Conservation (phyloP, 2,113 vertebrate genomes). For the Pica pica region DNA sequence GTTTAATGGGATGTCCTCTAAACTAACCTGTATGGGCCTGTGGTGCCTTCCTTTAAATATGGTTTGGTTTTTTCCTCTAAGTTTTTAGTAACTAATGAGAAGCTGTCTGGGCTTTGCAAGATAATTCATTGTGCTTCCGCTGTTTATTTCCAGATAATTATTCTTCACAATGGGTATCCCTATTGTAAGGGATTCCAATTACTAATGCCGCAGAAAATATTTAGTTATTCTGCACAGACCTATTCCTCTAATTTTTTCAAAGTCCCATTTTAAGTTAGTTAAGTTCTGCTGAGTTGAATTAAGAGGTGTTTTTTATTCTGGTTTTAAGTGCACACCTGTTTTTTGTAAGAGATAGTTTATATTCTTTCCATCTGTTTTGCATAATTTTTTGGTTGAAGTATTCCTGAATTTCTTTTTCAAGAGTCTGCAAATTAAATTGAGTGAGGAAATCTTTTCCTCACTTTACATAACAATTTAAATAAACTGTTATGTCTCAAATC, state of each 20-base stretch:
- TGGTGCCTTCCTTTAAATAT: neutral
- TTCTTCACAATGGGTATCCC: neutral
- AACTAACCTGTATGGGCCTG: neutral
- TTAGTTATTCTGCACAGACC: neutral
- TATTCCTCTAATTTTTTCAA: neutral
- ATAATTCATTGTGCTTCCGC: neutral
- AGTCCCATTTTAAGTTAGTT: neutral
- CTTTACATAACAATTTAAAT: neutral
- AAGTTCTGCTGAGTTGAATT: neutral
- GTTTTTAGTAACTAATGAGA: neutral
- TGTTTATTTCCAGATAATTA: neutral
- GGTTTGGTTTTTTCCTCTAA: neutral
- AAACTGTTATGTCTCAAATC: neutral
- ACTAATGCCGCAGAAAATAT: neutral
- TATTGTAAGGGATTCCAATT: neutral
- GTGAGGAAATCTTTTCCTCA: neutral
- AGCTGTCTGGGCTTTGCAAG: neutral
- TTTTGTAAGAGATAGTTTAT: neutral
- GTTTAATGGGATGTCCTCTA: neutral
- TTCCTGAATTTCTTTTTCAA: neutral
- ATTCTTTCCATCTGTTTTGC: neutral
- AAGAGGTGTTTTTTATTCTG: neutral
- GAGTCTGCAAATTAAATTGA: neutral
- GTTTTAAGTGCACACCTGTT: neutral
- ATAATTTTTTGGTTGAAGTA: neutral